phyloP scores from a whole-genome alignment of 2,113 vertebrate genomes.

The Oryzias curvinotus region DNA sequence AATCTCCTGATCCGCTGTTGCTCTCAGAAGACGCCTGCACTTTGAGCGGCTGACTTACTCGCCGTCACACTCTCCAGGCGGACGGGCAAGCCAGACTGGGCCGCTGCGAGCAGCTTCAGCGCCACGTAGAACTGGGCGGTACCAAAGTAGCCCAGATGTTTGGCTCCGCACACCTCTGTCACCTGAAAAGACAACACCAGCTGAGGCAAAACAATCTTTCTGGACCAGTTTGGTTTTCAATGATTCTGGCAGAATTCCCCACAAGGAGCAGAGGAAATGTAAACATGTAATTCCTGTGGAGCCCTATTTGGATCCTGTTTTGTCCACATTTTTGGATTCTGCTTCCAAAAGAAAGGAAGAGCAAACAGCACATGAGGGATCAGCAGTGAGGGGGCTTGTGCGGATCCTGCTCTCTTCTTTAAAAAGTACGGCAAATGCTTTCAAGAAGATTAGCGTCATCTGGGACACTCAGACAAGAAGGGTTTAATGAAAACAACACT shows the following conservation, averaged over 20 bases:
- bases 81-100: conserved; percentile 88
- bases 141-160: conserved; percentile 90
- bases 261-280: neutral
- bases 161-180: conserved; percentile 90
- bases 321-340: neutral
- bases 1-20: conserved; percentile 65
- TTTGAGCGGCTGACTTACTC: conserved; percentile 79
- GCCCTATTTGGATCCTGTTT: neutral
- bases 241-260: neutral
- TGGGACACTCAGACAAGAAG: neutral
- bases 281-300: neutral
- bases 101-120: conserved; percentile 91
- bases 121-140: conserved; percentile 90
- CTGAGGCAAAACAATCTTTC: neutral
- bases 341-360: neutral
- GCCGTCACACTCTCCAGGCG: conserved; percentile 86
- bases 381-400: conserved; percentile 16
- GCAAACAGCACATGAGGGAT: conserved; percentile 16
- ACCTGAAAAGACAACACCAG: conserved; percentile 72
- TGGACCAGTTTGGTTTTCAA: neutral
- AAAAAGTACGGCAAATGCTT: conserved; percentile 22
- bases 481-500: neutral
- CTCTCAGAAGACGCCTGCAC: conserved; percentile 46
- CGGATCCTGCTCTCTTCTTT: conserved; percentile 28
- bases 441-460: conserved; percentile 47